Base-by-base conservation (phyloP, 2,113 vertebrate genomes). In the Cyanocitta stelleri region DNA sequence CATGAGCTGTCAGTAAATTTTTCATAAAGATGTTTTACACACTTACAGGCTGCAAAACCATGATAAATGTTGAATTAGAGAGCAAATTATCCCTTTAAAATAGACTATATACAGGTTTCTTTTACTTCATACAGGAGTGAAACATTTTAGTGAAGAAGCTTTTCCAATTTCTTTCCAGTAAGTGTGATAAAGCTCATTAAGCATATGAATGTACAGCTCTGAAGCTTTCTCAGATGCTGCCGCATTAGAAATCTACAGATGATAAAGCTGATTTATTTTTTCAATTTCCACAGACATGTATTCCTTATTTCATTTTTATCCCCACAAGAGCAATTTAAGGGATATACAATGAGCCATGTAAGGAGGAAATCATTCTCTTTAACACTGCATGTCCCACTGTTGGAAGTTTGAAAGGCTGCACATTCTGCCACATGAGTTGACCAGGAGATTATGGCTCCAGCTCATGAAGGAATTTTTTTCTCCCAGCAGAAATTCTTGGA, bases 401-500 rank as follows among this genome's bases (percentile, higher is more conserved):
- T 79, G 54, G 32, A 76, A 63, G 27, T 90, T 73, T 86, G 51
- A 74, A 75, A 75, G 56, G 26, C 30, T 94, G 32, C 51, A 49
- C 52, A 11, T 83, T 75, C 43, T 90, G 79, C 39, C 67, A 52
- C 22, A 1, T 49, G 26, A 59, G 30, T 30, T 93, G 56, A 29
- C 9, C 1, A 0, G 54, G 55, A 71, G 6, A 33, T 78, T 43
- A 23, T 52, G 63, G 26, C 20, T 89, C 8, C n/a, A 81, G 15
- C n/a, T 91, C 72, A 83, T 30, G 32, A 58, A 52, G 24, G 35
- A 80, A 2, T 68, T 89, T 68, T 90, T 74, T 51, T 85, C 35
- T 86, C 85, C 52, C 76, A 97, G 97, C 93, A 96, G 92, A 75
- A 87, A 33, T 84, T 90, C 71, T 32, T 89, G 95, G 86, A 97